These are phyloP conservation scores for Cichladusa arquata DNA, from an alignment of 2,113 vertebrate genomes.

Conservation along the genomic window DNA sequence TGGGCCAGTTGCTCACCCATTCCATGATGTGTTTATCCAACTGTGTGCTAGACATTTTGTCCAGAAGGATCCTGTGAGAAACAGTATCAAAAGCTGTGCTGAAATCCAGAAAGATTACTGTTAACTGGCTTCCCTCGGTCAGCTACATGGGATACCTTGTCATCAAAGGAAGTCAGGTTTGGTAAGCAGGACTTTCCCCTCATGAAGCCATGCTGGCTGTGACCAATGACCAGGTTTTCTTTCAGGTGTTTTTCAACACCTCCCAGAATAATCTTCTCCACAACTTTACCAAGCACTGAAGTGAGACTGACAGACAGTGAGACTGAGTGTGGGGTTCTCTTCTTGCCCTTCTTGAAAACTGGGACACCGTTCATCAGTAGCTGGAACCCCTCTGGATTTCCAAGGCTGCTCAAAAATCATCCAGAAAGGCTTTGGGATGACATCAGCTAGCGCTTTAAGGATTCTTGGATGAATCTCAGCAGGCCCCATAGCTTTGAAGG, in stretches of 20 bases:
- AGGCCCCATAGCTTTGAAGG: neutral
- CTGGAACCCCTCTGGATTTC: neutral
- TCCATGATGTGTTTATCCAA: too few species aligned
- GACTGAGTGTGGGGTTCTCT: neutral
- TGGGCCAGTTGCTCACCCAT: too few species aligned
- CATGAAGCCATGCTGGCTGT: neutral
- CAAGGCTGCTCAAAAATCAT: neutral
- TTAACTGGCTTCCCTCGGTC: neutral
- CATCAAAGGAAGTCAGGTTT: neutral
- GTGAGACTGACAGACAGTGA: neutral
- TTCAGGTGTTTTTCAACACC: neutral
- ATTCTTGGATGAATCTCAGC: neutral
- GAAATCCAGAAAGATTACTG: neutral
- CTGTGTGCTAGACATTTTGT: too few species aligned
- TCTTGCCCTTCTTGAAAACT: neutral
- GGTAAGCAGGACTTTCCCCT: neutral
- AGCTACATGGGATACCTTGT: too few species aligned
- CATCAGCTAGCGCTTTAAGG: neutral
- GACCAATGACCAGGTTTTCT: neutral
- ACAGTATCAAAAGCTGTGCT: neutral
- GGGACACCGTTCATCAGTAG: accelerated
- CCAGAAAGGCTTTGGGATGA: neutral
- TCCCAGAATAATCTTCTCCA: neutral
- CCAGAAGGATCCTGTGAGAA: too few species aligned
- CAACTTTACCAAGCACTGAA: neutral